phyloP scores from a whole-genome alignment of 2,113 vertebrate species.

The Pollachius pollachius region DNA sequence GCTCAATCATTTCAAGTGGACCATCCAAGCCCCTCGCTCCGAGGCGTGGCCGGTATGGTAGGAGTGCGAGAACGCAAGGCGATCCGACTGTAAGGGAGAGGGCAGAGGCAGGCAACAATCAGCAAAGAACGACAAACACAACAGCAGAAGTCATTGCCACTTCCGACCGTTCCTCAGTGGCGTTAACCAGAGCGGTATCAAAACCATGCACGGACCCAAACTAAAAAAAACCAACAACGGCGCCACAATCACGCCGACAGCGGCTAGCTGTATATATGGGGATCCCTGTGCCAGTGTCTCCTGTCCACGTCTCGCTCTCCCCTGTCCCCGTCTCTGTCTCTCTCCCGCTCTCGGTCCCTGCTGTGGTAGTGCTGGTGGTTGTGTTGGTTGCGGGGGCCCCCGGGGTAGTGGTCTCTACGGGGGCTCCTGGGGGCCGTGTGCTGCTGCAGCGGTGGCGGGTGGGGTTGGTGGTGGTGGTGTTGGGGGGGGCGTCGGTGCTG shows the following conservation, averaged over 20 bases:
- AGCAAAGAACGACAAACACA: too few species aligned
- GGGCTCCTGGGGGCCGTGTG: neutral
- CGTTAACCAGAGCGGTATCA: too few species aligned
- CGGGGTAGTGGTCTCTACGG: constrained; percentile 48
- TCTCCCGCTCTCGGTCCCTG: constrained; percentile 6
- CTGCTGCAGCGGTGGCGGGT: constrained; percentile 59
- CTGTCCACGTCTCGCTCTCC: constrained; percentile 47
- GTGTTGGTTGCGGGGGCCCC: constrained; percentile 6
- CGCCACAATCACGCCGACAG: constrained; percentile 19
- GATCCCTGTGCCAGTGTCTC: constrained; percentile 84
- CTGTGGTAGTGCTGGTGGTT: neutral
- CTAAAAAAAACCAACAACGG: neutral
- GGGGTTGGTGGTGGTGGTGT: constrained; percentile 68
- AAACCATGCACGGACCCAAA: too few species aligned
- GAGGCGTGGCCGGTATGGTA: too few species aligned
- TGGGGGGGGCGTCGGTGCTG: constrained; percentile 82
- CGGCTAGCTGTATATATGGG: constrained; percentile 81
- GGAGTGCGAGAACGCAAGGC: too few species aligned
- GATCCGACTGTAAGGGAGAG: too few species aligned
- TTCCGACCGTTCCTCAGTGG: too few species aligned
- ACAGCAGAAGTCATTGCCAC: too few species aligned
- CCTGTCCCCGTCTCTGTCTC: constrained; percentile 46
- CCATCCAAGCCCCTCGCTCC: too few species aligned
- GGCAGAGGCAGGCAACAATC: too few species aligned
- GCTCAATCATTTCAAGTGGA: too few species aligned